phyloP scores from a whole-genome alignment of 2,888 invertebrate genomes.

The Pterobdella sp. region DNA sequence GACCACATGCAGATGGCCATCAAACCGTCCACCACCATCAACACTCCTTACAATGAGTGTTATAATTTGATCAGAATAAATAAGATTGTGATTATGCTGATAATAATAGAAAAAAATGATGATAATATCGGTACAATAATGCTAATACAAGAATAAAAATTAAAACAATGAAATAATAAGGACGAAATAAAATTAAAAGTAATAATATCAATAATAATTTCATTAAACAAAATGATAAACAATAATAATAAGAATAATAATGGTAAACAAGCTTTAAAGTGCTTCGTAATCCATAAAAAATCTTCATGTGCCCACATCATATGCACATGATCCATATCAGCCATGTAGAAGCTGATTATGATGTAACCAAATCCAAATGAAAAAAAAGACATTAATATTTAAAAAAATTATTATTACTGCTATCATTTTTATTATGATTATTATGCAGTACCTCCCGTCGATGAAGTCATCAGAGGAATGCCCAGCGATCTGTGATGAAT shows the following conservation, averaged over 20 bases:
- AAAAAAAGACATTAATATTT: background rate
- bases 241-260: constrained; percentile 15
- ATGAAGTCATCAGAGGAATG: constrained; percentile 3
- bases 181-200: background rate
- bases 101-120: background rate
- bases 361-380: background rate
- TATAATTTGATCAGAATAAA: background rate
- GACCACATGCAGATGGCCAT: constrained; percentile 93
- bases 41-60: constrained; percentile 58
- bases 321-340: too few relatives aligned
- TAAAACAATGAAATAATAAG: background rate
- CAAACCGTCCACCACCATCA: constrained; percentile 88
- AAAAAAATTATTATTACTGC: background rate
- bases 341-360: too few relatives aligned
- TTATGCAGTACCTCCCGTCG: constrained; percentile 4
- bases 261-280: background rate
- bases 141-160: background rate
- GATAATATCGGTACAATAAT: background rate
- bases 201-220: background rate
- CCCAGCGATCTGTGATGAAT: background rate
- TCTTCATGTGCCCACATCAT: too few relatives aligned
- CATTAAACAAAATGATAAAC: background rate
- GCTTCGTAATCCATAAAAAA: too few relatives aligned
- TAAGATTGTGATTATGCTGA: background rate
- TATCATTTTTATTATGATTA: background rate